Evolutionary conservation across 2,113 vertebrate genomes (phyloP).

Genomic region (Leptocoma aspasia): DNA sequence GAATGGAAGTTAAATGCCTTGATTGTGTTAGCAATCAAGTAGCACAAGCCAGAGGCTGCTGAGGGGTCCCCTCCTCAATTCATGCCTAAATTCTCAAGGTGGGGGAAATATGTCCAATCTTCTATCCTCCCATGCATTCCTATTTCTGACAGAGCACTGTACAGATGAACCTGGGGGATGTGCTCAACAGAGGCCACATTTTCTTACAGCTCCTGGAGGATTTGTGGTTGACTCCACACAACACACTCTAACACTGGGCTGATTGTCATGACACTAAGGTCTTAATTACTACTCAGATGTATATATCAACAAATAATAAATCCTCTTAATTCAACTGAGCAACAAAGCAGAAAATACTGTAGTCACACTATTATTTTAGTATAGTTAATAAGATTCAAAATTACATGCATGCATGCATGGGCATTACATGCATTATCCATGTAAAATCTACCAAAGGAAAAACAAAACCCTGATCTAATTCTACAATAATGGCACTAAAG

Average conservation of each 20-base stretch:
- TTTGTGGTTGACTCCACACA: neutral
- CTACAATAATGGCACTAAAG: neutral
- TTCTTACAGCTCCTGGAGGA: neutral
- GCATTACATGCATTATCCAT: neutral
- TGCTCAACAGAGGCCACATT: neutral
- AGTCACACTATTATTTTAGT: neutral
- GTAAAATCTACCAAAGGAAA: neutral
- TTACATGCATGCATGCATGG: no score
- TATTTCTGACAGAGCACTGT: neutral
- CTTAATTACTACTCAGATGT: neutral
- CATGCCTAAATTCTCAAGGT: neutral
- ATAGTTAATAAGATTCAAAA: neutral
- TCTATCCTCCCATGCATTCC: fast-evolving
- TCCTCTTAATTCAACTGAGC: conserved; percentile 5
- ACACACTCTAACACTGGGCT: neutral
- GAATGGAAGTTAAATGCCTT: neutral
- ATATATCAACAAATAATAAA: conserved; percentile 1
- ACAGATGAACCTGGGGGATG: neutral
- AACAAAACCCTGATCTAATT: neutral
- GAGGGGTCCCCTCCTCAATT: neutral
- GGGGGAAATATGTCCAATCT: neutral
- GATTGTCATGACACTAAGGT: neutral
- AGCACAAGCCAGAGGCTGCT: neutral
- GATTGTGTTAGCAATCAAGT: neutral
- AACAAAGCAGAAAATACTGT: neutral